Conservation (phyloP, 2,797 vertebrate species). For the Galago senegalensis region DNA sequence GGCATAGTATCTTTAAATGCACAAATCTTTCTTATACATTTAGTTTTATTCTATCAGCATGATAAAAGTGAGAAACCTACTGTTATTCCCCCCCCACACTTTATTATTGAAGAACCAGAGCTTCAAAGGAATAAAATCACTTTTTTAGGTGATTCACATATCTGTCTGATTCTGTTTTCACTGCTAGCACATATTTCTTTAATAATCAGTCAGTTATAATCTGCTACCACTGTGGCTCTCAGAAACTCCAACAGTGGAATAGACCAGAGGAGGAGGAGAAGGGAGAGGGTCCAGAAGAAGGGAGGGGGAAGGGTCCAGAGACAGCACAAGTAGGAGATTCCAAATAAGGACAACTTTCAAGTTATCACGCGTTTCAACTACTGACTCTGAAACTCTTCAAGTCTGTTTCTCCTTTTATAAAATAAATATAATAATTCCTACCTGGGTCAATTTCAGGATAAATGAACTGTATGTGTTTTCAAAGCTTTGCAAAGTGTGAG, state of each 20-base stretch:
- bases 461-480: background rate
- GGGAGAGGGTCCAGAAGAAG: too few relatives aligned
- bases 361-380: background rate
- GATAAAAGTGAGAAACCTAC: background rate
- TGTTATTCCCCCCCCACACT: background rate
- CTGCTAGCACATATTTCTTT: background rate
- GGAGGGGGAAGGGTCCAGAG: background rate
- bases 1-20: background rate
- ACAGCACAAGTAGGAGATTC: background rate
- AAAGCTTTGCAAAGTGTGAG: background rate
- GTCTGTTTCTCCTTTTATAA: background rate
- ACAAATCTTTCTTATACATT: background rate
- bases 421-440: background rate
- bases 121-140: background rate
- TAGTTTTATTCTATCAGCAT: background rate
- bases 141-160: background rate
- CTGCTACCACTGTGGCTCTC: background rate
- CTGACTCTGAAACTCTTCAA: background rate
- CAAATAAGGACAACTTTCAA: constrained; percentile 18
- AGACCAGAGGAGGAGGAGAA: background rate
- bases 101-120: background rate
- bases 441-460: constrained; percentile 15
- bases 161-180: background rate
- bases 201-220: background rate
- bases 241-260: background rate